Evolutionary conservation across 2,113 vertebrate genomes (phyloP).

Genomic region (Lepisosteus oculatus): DNA sequence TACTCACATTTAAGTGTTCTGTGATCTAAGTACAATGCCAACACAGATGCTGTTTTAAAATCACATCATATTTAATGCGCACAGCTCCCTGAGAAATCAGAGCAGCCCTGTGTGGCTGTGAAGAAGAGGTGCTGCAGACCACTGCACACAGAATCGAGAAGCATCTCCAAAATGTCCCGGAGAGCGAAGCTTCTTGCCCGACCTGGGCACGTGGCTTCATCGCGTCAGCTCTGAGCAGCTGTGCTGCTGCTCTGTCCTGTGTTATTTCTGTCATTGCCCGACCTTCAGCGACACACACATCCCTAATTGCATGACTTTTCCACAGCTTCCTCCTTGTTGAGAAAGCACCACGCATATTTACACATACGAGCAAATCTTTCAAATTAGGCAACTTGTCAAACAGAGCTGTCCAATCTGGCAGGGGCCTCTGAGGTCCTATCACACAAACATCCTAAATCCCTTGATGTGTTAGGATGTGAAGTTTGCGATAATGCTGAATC

Average conservation of each 20-base stretch:
- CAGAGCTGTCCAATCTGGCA: neutral
- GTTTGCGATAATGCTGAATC: neutral
- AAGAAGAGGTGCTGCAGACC: too few relatives aligned
- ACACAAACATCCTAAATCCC: slow-evolving; percentile 4
- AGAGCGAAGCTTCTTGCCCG: too few relatives aligned
- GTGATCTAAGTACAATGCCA: neutral
- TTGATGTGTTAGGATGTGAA: slow-evolving; percentile 4
- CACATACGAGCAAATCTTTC: neutral
- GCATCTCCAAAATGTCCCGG: too few relatives aligned
- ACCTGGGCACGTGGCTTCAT: too few relatives aligned
- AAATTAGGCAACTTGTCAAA: slow-evolving; percentile 1
- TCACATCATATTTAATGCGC: neutral
- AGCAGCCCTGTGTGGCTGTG: too few relatives aligned
- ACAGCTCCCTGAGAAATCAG: too few relatives aligned
- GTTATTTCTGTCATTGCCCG: neutral
- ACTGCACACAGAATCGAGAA: too few relatives aligned
- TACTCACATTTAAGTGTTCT: too few relatives aligned
- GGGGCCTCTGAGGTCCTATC: neutral
- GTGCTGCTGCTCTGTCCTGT: neutral
- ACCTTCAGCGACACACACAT: slow-evolving; percentile 1
- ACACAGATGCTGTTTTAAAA: neutral
- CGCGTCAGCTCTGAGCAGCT: neutral
- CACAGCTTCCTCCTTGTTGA: neutral
- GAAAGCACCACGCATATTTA: neutral
- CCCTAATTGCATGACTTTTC: neutral